Evolutionary conservation across 1,140 invertebrate species (phyloP), one percentile per base, ranked within the genome.

Genomic region (Megathymus violae): DNA sequence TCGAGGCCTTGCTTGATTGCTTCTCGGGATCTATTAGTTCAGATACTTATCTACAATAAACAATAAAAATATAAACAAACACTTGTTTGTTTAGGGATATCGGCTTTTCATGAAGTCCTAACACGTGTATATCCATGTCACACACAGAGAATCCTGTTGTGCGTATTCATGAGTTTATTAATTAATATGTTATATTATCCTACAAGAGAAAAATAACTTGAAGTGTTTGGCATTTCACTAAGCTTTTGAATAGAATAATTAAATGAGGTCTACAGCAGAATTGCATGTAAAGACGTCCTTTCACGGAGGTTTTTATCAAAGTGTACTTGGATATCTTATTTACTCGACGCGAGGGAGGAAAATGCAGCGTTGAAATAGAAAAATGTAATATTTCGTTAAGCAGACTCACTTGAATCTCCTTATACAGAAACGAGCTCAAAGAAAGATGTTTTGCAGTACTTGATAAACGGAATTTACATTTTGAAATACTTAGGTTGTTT

Each of bases 331-430:
- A 31, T 48, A 48, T 48, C 46, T 48, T 48, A 27, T 48, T 48
- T 48, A 48, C 22, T 31, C 11, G 46, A 48, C 4, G 14, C 46
- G 15, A 48, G 22, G 22, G 44, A 11, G 22, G 44, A 47, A 47
- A 48, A 31, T 48, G 22, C 46, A 48, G 10, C 27, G 46, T 27
- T 48, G 46, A 48, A 19, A 48, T 48, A 48, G 46, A 48, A 48
- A 48, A 48, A 48, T 48, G 46, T 48, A 48, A 48, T 48, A 48
- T 48, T 48, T 48, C 27, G 46, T 19, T 48, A 48, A 31, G 22
- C 46, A 48, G 14, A 31, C 43, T 46, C 22, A 14, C 44, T 14
- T 46, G n/a, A 11, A 9, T 27, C 9, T 22, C 17, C 11, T 15
- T 22, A 46, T 10, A 22, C 4, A 46, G 44, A 25, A 27, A 25